These are phyloP conservation scores for Erannis defoliaria DNA, from an alignment of 2,888 invertebrate species.

Conservation along the genomic window DNA sequence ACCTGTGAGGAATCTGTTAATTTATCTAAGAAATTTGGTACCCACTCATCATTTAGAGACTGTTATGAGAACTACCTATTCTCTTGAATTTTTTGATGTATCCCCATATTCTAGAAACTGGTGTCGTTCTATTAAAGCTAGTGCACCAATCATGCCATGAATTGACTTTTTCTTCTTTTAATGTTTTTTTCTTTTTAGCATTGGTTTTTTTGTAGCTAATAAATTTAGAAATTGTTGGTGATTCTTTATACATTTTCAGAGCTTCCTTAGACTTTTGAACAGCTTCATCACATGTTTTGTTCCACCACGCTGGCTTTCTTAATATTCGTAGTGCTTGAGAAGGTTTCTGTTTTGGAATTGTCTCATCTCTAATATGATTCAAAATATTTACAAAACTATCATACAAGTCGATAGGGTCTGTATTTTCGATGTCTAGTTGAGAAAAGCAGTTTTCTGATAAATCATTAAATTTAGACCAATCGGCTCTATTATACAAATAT, in stretches of 20 bases:
- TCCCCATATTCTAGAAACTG: not conserved
- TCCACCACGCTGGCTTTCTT: conserved; percentile 4
- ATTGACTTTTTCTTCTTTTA: not conserved
- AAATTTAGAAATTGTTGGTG: not conserved
- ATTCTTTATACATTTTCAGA: not conserved
- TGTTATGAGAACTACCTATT: not conserved
- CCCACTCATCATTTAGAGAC: not conserved
- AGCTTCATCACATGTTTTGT: not conserved
- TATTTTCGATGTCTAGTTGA: not conserved
- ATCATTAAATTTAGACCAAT: not conserved
- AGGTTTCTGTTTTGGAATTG: not conserved
- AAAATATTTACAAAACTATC: not conserved
- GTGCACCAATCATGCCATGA: conserved; percentile 1
- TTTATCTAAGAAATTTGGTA: not conserved
- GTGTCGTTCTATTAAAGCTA: not conserved
- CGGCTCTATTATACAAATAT: not conserved
- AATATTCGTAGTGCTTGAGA: not conserved
- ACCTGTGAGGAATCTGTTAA: not conserved
- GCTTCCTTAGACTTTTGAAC: not conserved
- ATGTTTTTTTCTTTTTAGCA: conserved; percentile 1
- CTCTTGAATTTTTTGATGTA: conserved; percentile 7
- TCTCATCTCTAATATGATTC: not conserved
- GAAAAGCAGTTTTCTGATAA: not conserved
- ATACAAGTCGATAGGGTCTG: not conserved
- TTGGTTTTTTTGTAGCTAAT: not conserved